Evolutionary conservation across 2,888 invertebrate genomes (phyloP), one percentile per base, ranked within the genome.

Genomic region (Belgica antarctica): DNA sequence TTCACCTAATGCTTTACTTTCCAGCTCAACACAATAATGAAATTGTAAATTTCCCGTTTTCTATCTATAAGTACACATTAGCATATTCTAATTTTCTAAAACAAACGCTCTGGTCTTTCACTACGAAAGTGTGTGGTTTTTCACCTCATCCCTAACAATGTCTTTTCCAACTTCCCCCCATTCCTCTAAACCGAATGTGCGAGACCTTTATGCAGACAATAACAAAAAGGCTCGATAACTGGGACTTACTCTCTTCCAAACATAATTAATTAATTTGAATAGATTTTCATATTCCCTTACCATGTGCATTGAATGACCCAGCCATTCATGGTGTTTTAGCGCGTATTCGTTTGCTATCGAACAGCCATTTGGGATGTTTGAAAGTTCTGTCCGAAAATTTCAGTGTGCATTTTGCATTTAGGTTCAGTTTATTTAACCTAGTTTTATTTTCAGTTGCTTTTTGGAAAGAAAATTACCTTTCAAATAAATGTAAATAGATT

Each of bases 21-120:
- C 52, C 52, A n/a, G n/a, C n/a, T n/a, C n/a, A 52, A 52, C 17
- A 52, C 52, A 52, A 52, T 52, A 52, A 52, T 52, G 52, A 19
- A 52, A 17, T 19, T 52, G 17, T 17, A 19, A 52, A 52, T 19
- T 52, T 52, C 22, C 22, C 52, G 7, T 19, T 52, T 22, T 52
- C 52, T 52, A 52, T 52, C 52, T 52, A 52, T 52, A 52, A 52
- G 52, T 52, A 52, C 65, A 66, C 65, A 66, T 66, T 66, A 66
- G 65, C 65, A 66, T 66, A 66, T 66, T 66, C 65, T 66, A 66
- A 66, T 66, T 66, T 66, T 66, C 65, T 66, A 66, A 63, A 66
- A 66, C 65, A 47, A 66, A 66, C 47, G 65, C 65, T 63, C 17
- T 63, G 36, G 63, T 63, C 36, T 63, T 22, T n/a, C 46, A 25